A percentile compares a stretch with the other conserved stretches of the same genome.
Conservation (phyloP, 2,888 invertebrate species). For the Biston betularia region DNA sequence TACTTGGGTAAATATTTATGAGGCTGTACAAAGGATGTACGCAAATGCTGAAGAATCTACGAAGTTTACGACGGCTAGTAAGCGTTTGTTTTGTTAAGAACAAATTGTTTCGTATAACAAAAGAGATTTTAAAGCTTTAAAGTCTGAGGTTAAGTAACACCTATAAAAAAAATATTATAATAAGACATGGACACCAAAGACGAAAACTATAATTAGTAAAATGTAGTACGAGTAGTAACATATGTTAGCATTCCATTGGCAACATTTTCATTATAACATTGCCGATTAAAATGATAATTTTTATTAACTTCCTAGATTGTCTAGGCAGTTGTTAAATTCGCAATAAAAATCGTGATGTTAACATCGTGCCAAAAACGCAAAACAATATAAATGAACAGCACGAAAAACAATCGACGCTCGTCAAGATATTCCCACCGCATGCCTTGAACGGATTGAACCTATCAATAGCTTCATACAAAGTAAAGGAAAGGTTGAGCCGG, state of each 20-base stretch:
- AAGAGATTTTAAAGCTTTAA: constrained; percentile 3
- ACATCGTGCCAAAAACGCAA: constrained; percentile 36
- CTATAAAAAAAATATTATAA: neutral
- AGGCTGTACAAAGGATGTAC: constrained; percentile 24
- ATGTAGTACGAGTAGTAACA: neutral
- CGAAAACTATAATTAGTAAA: neutral
- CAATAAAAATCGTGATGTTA: constrained; percentile 42
- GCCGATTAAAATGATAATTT: constrained; percentile 18
- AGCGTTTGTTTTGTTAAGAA: constrained; percentile 21
- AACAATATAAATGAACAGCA: constrained; percentile 44
- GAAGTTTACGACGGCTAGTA: constrained; percentile 20
- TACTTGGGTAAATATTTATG: constrained; percentile 34
- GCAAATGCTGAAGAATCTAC: constrained; percentile 21
- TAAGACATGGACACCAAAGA: neutral
- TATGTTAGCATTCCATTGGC: neutral
- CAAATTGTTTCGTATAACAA: constrained; percentile 25
- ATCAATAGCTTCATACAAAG: constrained; percentile 56
- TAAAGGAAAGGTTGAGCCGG: constrained; percentile 69
- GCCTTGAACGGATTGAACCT: constrained; percentile 56
- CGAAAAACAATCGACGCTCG: constrained; percentile 58
- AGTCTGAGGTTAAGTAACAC: neutral
- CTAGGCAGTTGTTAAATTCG: constrained; percentile 23
- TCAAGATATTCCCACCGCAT: constrained; percentile 52
- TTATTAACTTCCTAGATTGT: constrained; percentile 24
- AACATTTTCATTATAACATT: neutral